phyloP scores from a whole-genome alignment of 2,888 invertebrate genomes.

The Zygaena filipendulae region DNA sequence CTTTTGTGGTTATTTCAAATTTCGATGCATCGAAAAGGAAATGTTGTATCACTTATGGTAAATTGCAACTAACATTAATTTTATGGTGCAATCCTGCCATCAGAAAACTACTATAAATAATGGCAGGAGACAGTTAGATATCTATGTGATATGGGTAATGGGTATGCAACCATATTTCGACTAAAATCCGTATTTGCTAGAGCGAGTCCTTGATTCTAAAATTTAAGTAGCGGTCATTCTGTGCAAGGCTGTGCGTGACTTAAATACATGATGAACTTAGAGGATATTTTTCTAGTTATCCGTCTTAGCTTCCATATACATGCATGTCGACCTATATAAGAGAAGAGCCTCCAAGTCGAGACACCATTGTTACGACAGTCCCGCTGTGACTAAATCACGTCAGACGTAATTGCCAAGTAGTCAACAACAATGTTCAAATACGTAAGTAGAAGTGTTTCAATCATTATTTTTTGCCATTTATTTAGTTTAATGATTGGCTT shows the following conservation, averaged over 20 bases:
- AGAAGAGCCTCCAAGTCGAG: constrained; percentile 15
- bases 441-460: constrained; percentile 31
- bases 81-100: too few relatives aligned
- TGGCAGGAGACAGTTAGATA: too few relatives aligned
- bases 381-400: constrained; percentile 1
- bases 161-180: constrained; percentile 7
- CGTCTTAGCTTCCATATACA: constrained; percentile 28
- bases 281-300: constrained; percentile 50
- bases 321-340: constrained; percentile 26
- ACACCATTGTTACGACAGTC: constrained; percentile 22
- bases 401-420: not conserved
- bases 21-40: too few relatives aligned
- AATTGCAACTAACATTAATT: too few relatives aligned
- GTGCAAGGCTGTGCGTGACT: constrained; percentile 47
- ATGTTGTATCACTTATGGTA: too few relatives aligned
- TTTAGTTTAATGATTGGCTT: constrained; percentile 1
- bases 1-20: too few relatives aligned
- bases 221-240: constrained; percentile 25
- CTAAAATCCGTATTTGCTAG: too few relatives aligned
- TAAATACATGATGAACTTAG: constrained; percentile 31
- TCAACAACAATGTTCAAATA: constrained; percentile 52
- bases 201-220: constrained; percentile 44
- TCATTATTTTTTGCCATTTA: constrained; percentile 3
- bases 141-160: too few relatives aligned
- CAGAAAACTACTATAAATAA: too few relatives aligned